Evolutionary conservation across 1,140 invertebrate genomes (phyloP).

Genomic region (Paralvinella palmiformis): DNA sequence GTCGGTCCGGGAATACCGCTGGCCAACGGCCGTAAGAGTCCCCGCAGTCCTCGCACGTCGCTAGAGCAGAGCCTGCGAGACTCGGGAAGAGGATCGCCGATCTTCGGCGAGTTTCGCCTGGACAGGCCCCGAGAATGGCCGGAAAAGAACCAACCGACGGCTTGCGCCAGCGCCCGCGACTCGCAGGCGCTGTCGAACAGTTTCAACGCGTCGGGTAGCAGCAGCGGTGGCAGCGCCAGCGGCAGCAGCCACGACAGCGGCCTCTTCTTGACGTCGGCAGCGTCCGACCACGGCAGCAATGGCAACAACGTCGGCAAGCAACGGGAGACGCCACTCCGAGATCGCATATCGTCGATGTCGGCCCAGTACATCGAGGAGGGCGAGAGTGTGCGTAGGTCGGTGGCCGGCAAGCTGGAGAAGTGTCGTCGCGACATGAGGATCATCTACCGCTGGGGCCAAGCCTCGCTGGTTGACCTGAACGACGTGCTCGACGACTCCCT

Average conservation of each 20-base stretch:
- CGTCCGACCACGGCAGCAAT: background rate
- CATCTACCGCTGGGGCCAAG: constrained; percentile 10
- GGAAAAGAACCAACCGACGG: background rate
- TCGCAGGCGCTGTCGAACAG: background rate
- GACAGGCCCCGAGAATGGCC: no score
- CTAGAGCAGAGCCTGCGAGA: no score
- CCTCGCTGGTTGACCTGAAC: constrained; percentile 8
- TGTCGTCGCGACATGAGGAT: background rate
- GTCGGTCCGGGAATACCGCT: no score
- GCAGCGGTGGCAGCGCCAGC: background rate
- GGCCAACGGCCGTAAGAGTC: no score
- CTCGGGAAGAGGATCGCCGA: no score
- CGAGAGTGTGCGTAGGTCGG: background rate
- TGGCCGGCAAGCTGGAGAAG: background rate
- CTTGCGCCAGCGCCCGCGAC: background rate
- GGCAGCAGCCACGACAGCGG: background rate
- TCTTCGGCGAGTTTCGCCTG: no score
- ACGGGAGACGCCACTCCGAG: background rate
- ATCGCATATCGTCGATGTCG: constrained; percentile 2
- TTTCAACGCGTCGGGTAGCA: no score
- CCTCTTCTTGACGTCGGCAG: background rate
- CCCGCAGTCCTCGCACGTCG: no score
- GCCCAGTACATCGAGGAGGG: constrained; percentile 10
- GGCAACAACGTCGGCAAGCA: background rate
- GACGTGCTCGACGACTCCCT: constrained; percentile 12